Conservation (phyloP, 2,113 vertebrate genomes). For the Burhinus bistriatus region DNA sequence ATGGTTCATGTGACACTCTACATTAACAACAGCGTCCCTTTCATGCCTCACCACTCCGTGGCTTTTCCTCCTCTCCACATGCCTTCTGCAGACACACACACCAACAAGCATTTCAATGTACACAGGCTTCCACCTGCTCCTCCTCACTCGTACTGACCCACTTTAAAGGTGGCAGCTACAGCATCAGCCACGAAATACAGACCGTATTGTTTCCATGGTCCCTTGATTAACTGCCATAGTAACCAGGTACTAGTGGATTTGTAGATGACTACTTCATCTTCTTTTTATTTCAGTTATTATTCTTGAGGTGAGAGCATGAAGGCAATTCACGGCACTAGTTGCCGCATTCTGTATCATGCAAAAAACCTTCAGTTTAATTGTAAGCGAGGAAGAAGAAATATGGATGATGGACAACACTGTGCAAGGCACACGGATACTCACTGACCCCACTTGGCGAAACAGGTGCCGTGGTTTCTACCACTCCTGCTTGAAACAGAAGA, state of each 20-base stretch:
- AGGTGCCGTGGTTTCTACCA: background rate
- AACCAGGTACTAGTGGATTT: background rate
- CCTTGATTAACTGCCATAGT: background rate
- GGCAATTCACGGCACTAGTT: background rate
- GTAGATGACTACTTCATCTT: background rate
- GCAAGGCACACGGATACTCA: background rate
- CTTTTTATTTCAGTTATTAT: background rate
- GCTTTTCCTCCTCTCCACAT: background rate
- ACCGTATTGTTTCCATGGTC: background rate
- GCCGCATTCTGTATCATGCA: background rate
- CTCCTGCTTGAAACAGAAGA: background rate
- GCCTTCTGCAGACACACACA: background rate
- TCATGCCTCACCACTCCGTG: background rate
- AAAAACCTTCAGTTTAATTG: background rate
- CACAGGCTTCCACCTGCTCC: background rate
- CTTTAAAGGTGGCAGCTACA: background rate
- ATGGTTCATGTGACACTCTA: background rate
- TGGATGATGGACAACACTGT: accelerated
- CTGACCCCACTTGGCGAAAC: background rate
- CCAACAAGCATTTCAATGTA: background rate
- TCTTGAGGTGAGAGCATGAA: background rate
- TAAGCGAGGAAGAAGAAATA: background rate
- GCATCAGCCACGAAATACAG: accelerated
- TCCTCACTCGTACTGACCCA: background rate
- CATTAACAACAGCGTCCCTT: background rate